Evolutionary conservation across 2,797 vertebrate genomes (phyloP).

Genomic region (Spinibarbus caldwelli): DNA sequence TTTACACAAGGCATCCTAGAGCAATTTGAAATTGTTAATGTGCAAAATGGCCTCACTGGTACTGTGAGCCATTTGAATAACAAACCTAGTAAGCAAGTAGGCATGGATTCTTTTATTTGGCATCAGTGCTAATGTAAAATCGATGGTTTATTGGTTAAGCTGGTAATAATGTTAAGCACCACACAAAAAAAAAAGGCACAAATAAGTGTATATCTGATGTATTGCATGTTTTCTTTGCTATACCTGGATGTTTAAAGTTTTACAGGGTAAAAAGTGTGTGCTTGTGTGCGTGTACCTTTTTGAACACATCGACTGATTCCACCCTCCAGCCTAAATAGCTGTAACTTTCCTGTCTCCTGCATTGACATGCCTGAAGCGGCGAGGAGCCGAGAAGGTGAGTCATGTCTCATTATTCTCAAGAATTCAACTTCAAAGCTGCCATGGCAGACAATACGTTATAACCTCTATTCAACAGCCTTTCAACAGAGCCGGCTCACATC

Average conservation of each 20-base stretch:
- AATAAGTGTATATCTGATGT: background rate
- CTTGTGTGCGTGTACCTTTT: slow-evolving; percentile 5
- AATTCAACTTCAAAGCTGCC: slow-evolving; percentile 51
- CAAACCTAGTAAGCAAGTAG: background rate
- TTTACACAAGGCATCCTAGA: background rate
- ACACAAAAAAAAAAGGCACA: background rate
- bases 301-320: background rate
- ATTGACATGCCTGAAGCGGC: slow-evolving; percentile 24
- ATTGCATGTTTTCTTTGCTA: background rate
- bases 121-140: background rate
- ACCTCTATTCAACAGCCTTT: slow-evolving; percentile 34
- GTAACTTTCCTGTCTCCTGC: slow-evolving; percentile 5
- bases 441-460: slow-evolving; percentile 44
- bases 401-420: slow-evolving; percentile 56
- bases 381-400: slow-evolving; percentile 40
- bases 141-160: background rate
- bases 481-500: slow-evolving; percentile 3
- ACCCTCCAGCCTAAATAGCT: slow-evolving; percentile 15
- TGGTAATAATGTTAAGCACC: background rate
- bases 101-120: background rate
- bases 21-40: slow-evolving; percentile 5
- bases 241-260: background rate
- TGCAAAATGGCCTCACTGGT: slow-evolving; percentile 10
- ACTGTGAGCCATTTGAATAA: background rate
- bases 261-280: background rate